Base-by-base conservation (phyloP, 1,140 invertebrate genomes). In the Brachionus sp. region DNA sequence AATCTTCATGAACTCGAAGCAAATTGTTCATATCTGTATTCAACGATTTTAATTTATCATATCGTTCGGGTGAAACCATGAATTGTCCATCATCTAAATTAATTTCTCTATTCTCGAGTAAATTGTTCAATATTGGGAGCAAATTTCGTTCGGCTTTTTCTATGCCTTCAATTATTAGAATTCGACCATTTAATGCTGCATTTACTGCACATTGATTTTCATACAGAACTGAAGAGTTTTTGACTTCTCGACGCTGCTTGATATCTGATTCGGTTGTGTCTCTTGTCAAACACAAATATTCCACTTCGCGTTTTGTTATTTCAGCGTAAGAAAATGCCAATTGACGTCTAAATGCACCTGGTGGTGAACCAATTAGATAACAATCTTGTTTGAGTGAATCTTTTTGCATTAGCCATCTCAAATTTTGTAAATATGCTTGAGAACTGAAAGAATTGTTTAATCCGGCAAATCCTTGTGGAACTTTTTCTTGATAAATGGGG, bases 31-130 rank as follows among this genome's bases (percentile, higher is more conserved):
- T 88, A 86, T 95, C 93, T 85, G 93, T 87, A 84, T 78, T 29
- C 25, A 39, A 33, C 2, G 13, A 5, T 39, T 83, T 70, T 9
- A 98, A 90, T 89, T 95, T 94, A 87, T 98, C 95, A 88, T 96
- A 98, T 90, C 95, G 91, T 2, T 92, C 88, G 29, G 95, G 92
- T 2, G 94, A 92, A 86, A 98, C 93, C 13, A 98, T 90, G 88
- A 98, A 95, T 84, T 95, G 90, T 0, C 97, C 97, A 91, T 98
- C 96, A 90, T 98, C 97, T 57, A 98, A 90, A 88, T 98, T 95
- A 95, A 98, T 98, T 90, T 98, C 96, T 73, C 96, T 90, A 89
- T 98, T 98, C 90, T 98, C 97, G n/a, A 98, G 89, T 33, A 98
- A 91, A 90, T 98, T 98, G 89, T 98, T 98, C n/a, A 98, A 88